Evolutionary conservation across 2,888 invertebrate species (phyloP).

Genomic region (Nemurella pictetii): DNA sequence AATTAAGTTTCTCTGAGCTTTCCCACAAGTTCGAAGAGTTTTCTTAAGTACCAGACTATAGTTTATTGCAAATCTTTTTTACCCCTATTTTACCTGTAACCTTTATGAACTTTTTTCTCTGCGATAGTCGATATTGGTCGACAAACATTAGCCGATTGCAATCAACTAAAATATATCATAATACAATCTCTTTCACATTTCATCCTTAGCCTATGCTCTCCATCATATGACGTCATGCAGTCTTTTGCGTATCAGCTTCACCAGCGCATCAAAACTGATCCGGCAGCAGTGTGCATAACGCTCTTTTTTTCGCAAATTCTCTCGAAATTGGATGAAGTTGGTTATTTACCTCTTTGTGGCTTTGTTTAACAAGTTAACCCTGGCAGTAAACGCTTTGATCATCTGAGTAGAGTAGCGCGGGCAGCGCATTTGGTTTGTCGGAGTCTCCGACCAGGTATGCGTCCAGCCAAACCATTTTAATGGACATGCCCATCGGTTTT

Average conservation of each 20-base stretch:
- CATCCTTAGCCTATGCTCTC: neutral
- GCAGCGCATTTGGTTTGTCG: neutral
- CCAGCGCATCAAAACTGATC: neutral
- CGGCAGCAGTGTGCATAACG: neutral
- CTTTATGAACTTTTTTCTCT: neutral
- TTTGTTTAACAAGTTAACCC: neutral
- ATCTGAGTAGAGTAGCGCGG: neutral
- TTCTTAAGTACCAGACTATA: too few relatives aligned
- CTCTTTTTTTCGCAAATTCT: neutral
- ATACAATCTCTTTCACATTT: neutral
- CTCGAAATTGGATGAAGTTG: neutral
- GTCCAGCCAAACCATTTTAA: neutral
- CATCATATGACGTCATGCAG: neutral
- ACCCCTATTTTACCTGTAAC: neutral
- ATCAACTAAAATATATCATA: neutral
- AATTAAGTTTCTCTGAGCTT: too few relatives aligned
- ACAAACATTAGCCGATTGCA: neutral
- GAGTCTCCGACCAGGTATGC: neutral
- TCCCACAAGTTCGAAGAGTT: too few relatives aligned
- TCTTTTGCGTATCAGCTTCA: neutral
- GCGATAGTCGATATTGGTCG: neutral
- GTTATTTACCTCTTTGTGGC: neutral
- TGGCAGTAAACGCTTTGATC: conserved; percentile 12
- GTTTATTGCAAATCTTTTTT: neutral
- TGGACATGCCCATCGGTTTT: neutral